phyloP scores from a whole-genome alignment of 2,888 invertebrate species.

The Drosophila neotestacea region DNA sequence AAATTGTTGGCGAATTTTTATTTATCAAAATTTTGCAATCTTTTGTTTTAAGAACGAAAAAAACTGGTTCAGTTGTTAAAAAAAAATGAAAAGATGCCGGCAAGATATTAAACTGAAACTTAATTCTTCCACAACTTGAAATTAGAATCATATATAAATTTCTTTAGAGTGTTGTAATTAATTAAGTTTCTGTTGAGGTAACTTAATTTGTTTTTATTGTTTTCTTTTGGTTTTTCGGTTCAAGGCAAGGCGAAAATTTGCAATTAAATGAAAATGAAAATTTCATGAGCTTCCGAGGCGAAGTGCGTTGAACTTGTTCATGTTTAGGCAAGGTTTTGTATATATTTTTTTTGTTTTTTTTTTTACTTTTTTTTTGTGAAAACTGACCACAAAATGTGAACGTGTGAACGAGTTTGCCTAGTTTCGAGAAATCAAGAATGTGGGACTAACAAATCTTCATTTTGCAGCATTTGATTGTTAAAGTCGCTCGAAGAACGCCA shows the following conservation, averaged over 20 bases:
- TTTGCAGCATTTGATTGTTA: constrained; percentile 65
- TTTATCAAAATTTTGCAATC: constrained; percentile 61
- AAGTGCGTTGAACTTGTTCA: constrained; percentile 66
- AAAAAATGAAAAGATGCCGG: constrained; percentile 15
- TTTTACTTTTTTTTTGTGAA: not conserved
- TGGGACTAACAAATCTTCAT: constrained; percentile 36
- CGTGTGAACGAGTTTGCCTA: constrained; percentile 56
- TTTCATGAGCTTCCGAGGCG: constrained; percentile 62
- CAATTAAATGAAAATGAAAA: constrained; percentile 78
- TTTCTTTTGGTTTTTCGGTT: constrained; percentile 31
- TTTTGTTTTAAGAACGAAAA: constrained; percentile 12
- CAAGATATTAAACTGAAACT: constrained; percentile 16
- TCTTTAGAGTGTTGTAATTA: constrained; percentile 25
- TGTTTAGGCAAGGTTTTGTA: not conserved
- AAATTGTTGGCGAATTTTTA: constrained; percentile 44
- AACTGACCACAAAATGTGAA: constrained; percentile 59
- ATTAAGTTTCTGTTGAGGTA: constrained; percentile 16
- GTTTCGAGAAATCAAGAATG: constrained; percentile 10
- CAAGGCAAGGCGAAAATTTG: constrained; percentile 71
- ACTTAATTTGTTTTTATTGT: constrained; percentile 16
- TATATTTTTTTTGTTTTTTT: not conserved
- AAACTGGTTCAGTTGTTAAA: constrained; percentile 41
- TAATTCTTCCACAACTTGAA: not conserved
- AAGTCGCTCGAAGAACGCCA: constrained; percentile 27
- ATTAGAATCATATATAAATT: constrained; percentile 23